Conservation (phyloP, 1,140 invertebrate species). For the Himalopsyche phryganea region DNA sequence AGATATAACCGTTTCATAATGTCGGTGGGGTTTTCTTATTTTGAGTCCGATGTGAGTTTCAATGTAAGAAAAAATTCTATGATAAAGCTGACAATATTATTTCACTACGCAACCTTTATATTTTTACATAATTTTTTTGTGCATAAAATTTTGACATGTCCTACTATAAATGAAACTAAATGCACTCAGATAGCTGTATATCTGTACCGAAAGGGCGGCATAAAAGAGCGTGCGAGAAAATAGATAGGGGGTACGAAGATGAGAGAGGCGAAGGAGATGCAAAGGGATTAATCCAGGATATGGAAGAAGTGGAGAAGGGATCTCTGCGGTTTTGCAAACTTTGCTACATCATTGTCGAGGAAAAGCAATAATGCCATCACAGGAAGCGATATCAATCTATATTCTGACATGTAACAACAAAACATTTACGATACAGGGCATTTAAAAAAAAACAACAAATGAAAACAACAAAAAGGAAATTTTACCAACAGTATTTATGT, state of each 20-base stretch:
- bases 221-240: conserved; percentile 4
- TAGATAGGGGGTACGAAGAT: neutral
- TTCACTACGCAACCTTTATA: neutral
- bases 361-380: conserved; percentile 13
- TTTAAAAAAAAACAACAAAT: too few relatives aligned
- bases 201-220: conserved; percentile 17
- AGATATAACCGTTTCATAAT: too few relatives aligned
- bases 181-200: conserved; percentile 8
- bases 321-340: conserved; percentile 32
- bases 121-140: neutral
- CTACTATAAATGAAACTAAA: neutral
- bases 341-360: conserved; percentile 12
- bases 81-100: neutral
- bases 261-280: conserved; percentile 10
- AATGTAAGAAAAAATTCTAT: too few relatives aligned
- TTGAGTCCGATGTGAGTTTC: too few relatives aligned
- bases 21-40: too few relatives aligned
- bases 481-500: too few relatives aligned
- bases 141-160: neutral
- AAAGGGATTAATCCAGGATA: conserved; percentile 32
- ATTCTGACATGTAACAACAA: too few relatives aligned
- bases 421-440: too few relatives aligned
- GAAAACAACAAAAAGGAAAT: too few relatives aligned
- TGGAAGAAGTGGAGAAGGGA: conserved; percentile 18
- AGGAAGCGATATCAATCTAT: too few relatives aligned